Conservation (phyloP, 2,888 invertebrate species). For the Pocota personata region DNA sequence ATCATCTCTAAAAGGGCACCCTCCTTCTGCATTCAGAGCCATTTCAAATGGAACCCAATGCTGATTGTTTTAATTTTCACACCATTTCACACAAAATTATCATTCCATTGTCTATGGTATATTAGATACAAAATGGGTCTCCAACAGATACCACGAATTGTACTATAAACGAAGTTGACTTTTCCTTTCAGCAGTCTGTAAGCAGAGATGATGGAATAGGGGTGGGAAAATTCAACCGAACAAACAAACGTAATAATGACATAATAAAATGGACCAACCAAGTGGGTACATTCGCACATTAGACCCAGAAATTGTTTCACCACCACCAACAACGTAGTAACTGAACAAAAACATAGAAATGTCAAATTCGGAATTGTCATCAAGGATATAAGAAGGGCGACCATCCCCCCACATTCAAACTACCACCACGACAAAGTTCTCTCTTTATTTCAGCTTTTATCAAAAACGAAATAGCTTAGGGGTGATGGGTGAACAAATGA, state of each 20-base stretch:
- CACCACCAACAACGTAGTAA: conserved; percentile 6
- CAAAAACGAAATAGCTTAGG: conserved; percentile 27
- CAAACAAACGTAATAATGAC: conserved; percentile 44
- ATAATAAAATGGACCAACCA: conserved; percentile 50
- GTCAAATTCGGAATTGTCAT: conserved; percentile 31
- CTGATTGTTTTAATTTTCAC: conserved; percentile 52
- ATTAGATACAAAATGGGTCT: conserved; percentile 18
- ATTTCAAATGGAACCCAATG: not conserved
- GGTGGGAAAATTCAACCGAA: conserved; percentile 33
- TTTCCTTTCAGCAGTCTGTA: conserved; percentile 2
- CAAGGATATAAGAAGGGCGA: conserved; percentile 24
- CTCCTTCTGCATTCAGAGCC: not conserved
- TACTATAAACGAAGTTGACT: conserved; percentile 20
- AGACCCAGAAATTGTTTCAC: conserved; percentile 32
- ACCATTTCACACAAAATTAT: conserved; percentile 52
- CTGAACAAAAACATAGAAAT: conserved; percentile 28
- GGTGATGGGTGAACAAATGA: conserved; percentile 44
- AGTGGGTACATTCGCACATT: conserved; percentile 51
- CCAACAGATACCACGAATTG: not conserved
- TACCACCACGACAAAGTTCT: conserved; percentile 8
- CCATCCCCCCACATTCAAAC: not conserved
- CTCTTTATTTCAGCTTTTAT: conserved; percentile 34
- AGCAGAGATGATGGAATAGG: conserved; percentile 8
- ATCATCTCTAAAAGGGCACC: not conserved
- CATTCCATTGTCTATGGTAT: conserved; percentile 6